Base-by-base conservation (phyloP, 2,113 vertebrate genomes). In the Ceuthmochares aereus region DNA sequence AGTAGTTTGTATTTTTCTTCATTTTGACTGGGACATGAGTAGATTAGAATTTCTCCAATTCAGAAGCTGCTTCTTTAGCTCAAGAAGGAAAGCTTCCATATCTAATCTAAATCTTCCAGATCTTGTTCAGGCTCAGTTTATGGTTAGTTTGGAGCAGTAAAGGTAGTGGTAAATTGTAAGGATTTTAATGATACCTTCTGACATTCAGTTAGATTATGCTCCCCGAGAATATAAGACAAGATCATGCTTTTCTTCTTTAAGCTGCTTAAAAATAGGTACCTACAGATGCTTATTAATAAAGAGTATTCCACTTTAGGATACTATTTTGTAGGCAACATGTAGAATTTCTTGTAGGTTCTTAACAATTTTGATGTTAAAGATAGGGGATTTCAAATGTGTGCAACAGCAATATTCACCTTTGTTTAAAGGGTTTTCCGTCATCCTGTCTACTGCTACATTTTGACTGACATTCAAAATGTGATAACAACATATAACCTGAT, bases 141-240 rank as follows among this genome's bases (percentile, higher is more conserved):
- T 49, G 27, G 20, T 22, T 75, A 26, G 32, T 59, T 76, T 43
- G 84, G 37, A 47, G 29, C 30, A 78, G 11, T 78, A 75, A 67
- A 1, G 0, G 9, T 51, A 55, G 22, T 23, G 60, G 37, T 63
- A 93, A 84, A 68, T n/a, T 30, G 26, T 54, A 47, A 85, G 43
- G 14, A 66, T 87, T 93, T 90, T 64, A 76, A 79, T 58, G 18
- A 32, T 36, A 49, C 9, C 40, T 87, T 93, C 75, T 49, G 43
- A 43, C 40, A 68, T 59, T 80, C 43, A 64, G 4, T 15, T 56
- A 56, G 26, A 40, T 92, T 66, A 60, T 79, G 12, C 5, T 56
- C 4, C 60, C 32, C 23, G 6, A 21, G 22, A 42, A 60, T n/a
- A 79, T 72, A 93, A 85, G 32, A 63, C 18, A 76, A 32, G 42